phyloP scores from a whole-genome alignment of 2,888 invertebrate genomes.

The Scaptomyza reducta region DNA sequence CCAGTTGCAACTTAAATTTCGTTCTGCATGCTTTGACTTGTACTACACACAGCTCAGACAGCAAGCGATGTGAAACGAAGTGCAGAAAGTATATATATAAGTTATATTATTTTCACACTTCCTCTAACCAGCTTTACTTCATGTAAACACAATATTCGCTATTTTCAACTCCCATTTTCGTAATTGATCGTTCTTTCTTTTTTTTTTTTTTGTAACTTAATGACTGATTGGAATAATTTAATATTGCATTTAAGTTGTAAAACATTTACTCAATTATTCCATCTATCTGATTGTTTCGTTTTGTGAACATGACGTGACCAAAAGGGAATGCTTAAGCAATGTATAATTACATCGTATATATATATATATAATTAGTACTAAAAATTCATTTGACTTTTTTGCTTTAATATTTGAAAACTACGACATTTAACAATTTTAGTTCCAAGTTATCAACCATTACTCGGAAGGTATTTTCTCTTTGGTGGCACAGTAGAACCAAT shows the following conservation, averaged over 20 bases:
- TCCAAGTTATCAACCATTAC: not conserved
- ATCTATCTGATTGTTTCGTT: not conserved
- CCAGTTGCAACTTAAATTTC: constrained; percentile 52
- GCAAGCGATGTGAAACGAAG: constrained; percentile 2
- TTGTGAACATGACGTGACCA: not conserved
- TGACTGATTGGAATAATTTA: constrained; percentile 4
- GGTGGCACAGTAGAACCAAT: constrained; percentile 51
- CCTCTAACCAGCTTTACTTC: too few relatives aligned
- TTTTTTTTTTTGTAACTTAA: too few relatives aligned
- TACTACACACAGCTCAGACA: constrained; percentile 2
- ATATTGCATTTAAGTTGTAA: constrained; percentile 1
- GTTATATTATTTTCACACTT: too few relatives aligned
- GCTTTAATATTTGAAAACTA: constrained; percentile 4
- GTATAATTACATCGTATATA: not conserved
- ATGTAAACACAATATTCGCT: too few relatives aligned
- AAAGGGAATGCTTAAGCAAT: not conserved
- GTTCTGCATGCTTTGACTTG: constrained; percentile 22
- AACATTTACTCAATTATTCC: constrained; percentile 1
- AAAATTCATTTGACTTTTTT: not conserved
- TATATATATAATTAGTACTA: not conserved
- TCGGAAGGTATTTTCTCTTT: constrained; percentile 5
- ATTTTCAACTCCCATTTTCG: too few relatives aligned
- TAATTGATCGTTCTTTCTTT: too few relatives aligned
- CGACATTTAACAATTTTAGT: not conserved
- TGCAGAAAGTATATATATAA: not conserved